Base-by-base conservation (phyloP, 1,140 invertebrate genomes). In the Rhysida immarginata region DNA sequence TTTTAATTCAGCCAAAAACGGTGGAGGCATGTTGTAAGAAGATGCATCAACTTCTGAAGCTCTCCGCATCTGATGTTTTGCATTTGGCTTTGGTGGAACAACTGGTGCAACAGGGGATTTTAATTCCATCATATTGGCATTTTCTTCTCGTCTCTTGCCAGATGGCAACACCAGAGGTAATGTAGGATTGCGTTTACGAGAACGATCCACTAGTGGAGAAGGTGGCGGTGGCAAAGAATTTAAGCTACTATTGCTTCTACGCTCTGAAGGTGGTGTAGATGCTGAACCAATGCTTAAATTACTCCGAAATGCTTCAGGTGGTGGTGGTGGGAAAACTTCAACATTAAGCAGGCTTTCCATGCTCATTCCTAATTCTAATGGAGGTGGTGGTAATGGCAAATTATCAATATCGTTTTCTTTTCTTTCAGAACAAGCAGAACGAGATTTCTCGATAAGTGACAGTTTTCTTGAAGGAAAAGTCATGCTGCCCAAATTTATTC, bases 261-360 rank as follows among this genome's bases (percentile, higher is more conserved):
- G 61, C 57, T 41, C 58, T 59, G 16, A 55, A 44, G 63, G 55
- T 25, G 66, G 64, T 27, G 63, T 57, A 21, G 69, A 68, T 41
- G 67, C 68, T n/a, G 68, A 69, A 55, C 63, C 63, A 1, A 69
- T 53, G 29, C 64, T 68, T 2, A 66, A 58, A 26, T 64, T 65
- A 21, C 60, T 60, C 24, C 51, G 29, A 51, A 56, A 51, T 20
- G 63, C 64, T 59, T 74, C 69, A 1, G 75, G 72, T 13, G 76
- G 76, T 1, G 76, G 77, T 18, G 78, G 78, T 11, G 76, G 76
- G 25, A 78, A 71, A 53, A 61, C 58, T 27, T 68, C 67, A 35
- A 61, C 50, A 60, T 49, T 58, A 59, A 42, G 52, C 54, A 57
- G 35, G 49, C 18, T 60, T 58, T 23, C 51, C 56, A 49, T 58